These are phyloP conservation scores for Limosa lapponica DNA, from an alignment of 2,797 vertebrate species.

Conservation along the genomic window DNA sequence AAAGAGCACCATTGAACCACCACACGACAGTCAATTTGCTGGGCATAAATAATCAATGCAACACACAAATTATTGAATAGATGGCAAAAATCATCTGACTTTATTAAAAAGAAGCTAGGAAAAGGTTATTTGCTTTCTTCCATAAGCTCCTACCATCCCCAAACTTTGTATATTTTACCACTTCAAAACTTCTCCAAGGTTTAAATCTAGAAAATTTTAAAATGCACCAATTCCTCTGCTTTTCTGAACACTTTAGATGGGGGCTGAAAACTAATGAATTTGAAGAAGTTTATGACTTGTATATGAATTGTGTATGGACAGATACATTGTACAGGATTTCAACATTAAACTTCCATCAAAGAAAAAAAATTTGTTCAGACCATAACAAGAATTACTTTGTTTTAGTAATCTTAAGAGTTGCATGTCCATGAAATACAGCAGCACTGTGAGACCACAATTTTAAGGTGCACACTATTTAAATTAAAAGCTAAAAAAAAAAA, in stretches of 20 bases:
- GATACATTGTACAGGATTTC: background rate
- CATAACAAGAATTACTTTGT: background rate
- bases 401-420: background rate
- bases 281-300: background rate
- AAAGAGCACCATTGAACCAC: constrained; percentile 77
- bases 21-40: constrained; percentile 78
- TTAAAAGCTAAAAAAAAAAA: background rate
- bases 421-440: background rate
- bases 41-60: constrained; percentile 89
- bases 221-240: background rate
- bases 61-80: constrained; percentile 72
- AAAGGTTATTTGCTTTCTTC: background rate
- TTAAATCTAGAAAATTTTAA: background rate
- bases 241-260: background rate
- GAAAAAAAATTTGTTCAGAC: background rate
- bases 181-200: background rate
- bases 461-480: background rate
- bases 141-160: background rate
- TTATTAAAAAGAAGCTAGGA: background rate
- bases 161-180: background rate
- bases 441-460: background rate
- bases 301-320: background rate
- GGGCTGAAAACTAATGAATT: background rate
- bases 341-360: background rate
- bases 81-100: constrained; percentile 62